Conservation (phyloP, 2,888 invertebrate genomes). For the Epicampocera succincta region DNA sequence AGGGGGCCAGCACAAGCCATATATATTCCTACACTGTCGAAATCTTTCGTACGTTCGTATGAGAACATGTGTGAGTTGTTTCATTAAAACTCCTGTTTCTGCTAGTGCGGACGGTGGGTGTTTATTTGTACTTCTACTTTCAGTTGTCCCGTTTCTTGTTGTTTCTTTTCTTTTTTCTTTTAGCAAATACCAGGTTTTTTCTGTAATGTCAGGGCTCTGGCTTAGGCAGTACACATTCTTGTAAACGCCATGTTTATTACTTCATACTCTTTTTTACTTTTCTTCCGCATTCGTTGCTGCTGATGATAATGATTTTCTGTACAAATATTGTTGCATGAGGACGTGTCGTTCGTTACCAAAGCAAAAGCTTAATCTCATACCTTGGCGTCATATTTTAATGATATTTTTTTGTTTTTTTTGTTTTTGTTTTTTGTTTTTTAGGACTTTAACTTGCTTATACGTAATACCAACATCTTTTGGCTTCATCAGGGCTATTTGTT, state of each 20-base stretch:
- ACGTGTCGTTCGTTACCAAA: constrained; percentile 11
- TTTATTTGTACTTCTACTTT: constrained; percentile 54
- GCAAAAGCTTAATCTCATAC: constrained; percentile 49
- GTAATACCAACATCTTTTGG: constrained; percentile 56
- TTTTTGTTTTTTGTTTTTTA: too few species aligned
- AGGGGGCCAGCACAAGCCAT: not conserved
- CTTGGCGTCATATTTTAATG: constrained; percentile 53
- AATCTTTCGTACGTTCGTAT: not conserved
- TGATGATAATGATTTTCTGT: constrained; percentile 12
- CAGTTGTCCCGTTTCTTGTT: not conserved
- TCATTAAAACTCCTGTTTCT: not conserved
- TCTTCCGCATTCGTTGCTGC: not conserved
- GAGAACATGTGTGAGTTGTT: not conserved
- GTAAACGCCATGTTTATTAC: constrained; percentile 8
- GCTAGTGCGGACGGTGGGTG: not conserved
- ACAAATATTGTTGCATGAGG: not conserved
- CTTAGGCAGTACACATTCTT: constrained; percentile 13
- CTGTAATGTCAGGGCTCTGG: constrained; percentile 10
- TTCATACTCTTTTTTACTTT: not conserved
- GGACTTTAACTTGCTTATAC: constrained; percentile 40
- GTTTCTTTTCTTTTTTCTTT: not conserved
- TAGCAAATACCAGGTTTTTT: constrained; percentile 30
- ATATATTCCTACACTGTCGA: too few species aligned
- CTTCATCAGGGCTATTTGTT: constrained; percentile 40
- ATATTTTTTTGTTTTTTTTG: too few species aligned